A percentile compares a stretch with the other conserved stretches of the same genome.
Conservation (phyloP, 2,797 vertebrate species). For the Phalloptychus januarius region DNA sequence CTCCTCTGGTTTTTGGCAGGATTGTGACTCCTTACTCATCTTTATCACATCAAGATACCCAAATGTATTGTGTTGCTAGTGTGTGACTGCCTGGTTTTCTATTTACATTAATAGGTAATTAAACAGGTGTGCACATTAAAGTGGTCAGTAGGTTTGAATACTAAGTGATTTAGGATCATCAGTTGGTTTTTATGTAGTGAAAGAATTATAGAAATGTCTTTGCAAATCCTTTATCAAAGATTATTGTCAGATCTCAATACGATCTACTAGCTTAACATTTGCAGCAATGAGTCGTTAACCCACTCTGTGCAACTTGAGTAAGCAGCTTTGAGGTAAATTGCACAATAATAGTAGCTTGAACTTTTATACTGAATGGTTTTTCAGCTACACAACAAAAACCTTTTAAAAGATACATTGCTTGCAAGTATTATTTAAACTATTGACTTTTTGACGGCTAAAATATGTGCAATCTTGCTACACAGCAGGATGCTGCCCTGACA, state of each 20-base stretch:
- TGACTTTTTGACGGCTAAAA: slow-evolving; percentile 32
- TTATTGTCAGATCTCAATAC: neutral
- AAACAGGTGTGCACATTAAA: neutral
- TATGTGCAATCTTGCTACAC: slow-evolving; percentile 26
- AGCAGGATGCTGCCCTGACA: slow-evolving; percentile 20
- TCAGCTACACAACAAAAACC: slow-evolving; percentile 18
- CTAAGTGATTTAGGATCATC: too few species aligned
- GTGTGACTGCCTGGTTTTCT: neutral
- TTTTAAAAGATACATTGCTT: slow-evolving; percentile 17
- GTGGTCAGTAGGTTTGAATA: neutral
- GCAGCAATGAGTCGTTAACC: neutral
- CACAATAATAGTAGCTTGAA: slow-evolving; percentile 22
- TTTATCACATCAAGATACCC: neutral
- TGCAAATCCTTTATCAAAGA: neutral
- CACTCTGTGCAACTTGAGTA: neutral
- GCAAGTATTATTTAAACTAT: slow-evolving; percentile 20
- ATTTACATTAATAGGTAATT: neutral
- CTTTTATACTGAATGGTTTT: slow-evolving; percentile 27
- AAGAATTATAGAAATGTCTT: too few species aligned
- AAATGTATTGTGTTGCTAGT: neutral
- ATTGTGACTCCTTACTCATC: neutral
- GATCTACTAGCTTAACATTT: neutral
- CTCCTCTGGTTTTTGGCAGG: neutral
- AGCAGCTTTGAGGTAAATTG: slow-evolving; percentile 14
- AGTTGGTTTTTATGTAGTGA: too few species aligned